A percentile compares a stretch with the other conserved stretches of the same genome.
phyloP scores from a whole-genome alignment of 1,140 invertebrate genomes.

The Apis dorsata region DNA sequence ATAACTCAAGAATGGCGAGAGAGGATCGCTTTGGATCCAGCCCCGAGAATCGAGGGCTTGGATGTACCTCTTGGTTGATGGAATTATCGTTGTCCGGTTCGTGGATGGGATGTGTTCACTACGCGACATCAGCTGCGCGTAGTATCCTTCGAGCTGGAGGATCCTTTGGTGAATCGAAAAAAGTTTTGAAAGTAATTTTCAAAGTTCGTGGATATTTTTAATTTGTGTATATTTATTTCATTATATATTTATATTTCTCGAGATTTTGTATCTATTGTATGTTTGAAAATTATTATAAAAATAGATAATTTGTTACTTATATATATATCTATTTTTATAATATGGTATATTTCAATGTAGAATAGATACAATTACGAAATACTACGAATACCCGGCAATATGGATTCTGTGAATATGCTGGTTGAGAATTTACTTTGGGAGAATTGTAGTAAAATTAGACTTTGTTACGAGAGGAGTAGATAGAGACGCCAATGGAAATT shows the following conservation, averaged over 20 bases:
- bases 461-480: neutral
- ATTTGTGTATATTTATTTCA: no score
- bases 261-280: no score
- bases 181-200: no score
- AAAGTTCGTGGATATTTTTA: no score
- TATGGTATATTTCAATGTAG: no score
- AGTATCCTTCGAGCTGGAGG: neutral
- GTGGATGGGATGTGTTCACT: constrained; percentile 38
- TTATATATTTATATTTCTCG: no score
- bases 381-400: neutral
- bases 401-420: neutral
- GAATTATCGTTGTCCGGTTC: constrained; percentile 57
- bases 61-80: constrained; percentile 38
- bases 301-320: no score
- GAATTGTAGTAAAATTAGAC: neutral
- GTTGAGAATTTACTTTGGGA: neutral
- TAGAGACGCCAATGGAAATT: neutral
- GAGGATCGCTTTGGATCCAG: constrained; percentile 46
- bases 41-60: neutral
- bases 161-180: neutral
- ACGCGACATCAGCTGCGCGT: constrained; percentile 39
- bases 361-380: neutral
- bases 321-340: no score
- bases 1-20: constrained; percentile 72
- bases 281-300: no score